phyloP scores from a whole-genome alignment of 2,113 vertebrate species.

The Chamaea fasciata region DNA sequence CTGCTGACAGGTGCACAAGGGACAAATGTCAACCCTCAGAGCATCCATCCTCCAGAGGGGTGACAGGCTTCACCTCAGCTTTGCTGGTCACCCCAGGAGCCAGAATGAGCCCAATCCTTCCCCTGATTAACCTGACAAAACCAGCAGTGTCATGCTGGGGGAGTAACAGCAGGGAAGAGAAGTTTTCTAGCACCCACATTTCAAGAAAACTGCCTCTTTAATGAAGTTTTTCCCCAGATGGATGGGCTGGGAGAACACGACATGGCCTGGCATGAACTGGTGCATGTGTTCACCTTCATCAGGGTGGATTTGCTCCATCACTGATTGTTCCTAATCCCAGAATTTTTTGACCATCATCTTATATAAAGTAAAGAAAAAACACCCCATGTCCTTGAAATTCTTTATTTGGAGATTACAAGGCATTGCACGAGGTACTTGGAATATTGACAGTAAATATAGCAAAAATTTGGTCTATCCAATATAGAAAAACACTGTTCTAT shows the following conservation, averaged over 20 bases:
- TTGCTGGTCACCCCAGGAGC: neutral
- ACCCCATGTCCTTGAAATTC: neutral
- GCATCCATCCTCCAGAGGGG: neutral
- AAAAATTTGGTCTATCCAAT: neutral
- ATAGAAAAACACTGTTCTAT: neutral
- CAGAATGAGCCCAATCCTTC: neutral
- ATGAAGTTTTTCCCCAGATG: neutral
- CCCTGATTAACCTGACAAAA: neutral
- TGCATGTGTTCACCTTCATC: neutral
- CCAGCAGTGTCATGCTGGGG: neutral
- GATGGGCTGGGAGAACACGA: neutral
- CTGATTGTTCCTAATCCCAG: neutral
- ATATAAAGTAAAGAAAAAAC: neutral
- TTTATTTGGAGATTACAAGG: neutral
- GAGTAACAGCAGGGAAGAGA: neutral
- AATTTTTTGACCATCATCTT: neutral
- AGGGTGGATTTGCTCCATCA: neutral
- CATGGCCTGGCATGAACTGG: neutral
- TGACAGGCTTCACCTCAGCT: neutral
- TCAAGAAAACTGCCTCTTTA: neutral
- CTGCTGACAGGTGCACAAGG: rapidly evolving
- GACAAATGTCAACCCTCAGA: neutral
- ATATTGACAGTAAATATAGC: neutral
- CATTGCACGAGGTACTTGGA: rapidly evolving
- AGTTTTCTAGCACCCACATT: neutral